These are phyloP conservation scores for Congeria kusceri DNA, from an alignment of 2,888 invertebrate species.

Conservation along the genomic window DNA sequence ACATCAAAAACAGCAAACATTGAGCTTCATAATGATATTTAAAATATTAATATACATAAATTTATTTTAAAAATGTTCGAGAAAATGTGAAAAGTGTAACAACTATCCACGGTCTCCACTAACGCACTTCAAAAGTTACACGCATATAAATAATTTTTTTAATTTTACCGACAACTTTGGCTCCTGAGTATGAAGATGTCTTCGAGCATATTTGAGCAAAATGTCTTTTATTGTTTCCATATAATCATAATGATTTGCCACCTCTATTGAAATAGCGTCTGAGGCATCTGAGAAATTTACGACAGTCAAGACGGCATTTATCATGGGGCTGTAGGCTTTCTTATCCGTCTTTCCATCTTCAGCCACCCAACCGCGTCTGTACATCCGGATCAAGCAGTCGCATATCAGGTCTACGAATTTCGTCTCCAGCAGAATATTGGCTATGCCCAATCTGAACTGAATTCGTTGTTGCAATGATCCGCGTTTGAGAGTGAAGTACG, in stretches of 20 bases:
- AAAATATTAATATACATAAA: too few species aligned
- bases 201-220: conserved; percentile 12
- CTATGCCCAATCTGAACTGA: conserved; percentile 16
- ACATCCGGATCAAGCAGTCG: conserved; percentile 24
- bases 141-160: background rate
- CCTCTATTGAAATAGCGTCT: conserved; percentile 16
- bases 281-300: conserved; percentile 45
- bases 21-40: too few species aligned
- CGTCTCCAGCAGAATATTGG: conserved; percentile 32
- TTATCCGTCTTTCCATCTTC: conserved; percentile 15
- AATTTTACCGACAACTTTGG: conserved; percentile 23
- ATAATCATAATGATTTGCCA: conserved; percentile 18
- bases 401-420: conserved; percentile 25
- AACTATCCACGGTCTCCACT: too few species aligned
- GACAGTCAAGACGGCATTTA: conserved; percentile 11
- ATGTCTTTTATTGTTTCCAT: conserved; percentile 20
- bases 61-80: too few species aligned
- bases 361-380: conserved; percentile 26
- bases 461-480: conserved; percentile 8
- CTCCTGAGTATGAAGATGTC: conserved; percentile 17
- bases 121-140: too few species aligned
- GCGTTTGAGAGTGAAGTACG: conserved; percentile 27
- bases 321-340: conserved; percentile 22
- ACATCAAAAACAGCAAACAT: too few species aligned
- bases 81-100: too few species aligned